Base-by-base conservation (phyloP, 2,113 vertebrate genomes). In the Mustela lutreola region DNA sequence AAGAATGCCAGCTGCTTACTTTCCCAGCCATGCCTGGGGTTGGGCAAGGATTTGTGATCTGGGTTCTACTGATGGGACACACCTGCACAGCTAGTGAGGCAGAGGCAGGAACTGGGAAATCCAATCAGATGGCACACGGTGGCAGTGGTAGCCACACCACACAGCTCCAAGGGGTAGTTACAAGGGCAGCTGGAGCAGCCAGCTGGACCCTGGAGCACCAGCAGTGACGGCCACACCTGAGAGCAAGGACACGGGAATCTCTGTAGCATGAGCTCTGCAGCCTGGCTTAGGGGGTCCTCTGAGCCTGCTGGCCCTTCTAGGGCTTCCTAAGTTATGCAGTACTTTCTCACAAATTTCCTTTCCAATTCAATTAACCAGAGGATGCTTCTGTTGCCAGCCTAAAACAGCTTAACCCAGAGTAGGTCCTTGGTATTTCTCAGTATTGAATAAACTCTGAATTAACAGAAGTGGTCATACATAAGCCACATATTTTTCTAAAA, bases 401-500 rank as follows among this genome's bases (percentile, higher is more conserved):
- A 58, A 42, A 63, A 86, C 5, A n/a, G 45, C 21, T 67, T 19
- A 7, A 75, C 9, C 12, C 50, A 36, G 7, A 12, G 45, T 45
- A 24, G 24, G 45, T 58, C 28, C 62, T 85, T 36, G 10, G 33
- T 67, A 48, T 53, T 78, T 33, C 65, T 93, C 76, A 48, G 0
- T 45, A 42, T 78, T 60, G 24, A 81, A 36, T 76, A 96, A 96
- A 26, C 78, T 4, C 71, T 65, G 65, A 76, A 80, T 22, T 48
- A 36, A 85, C 7, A 4, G 21, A 42, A 76, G 21, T 26, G 62
- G 9, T 36, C 45, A 36, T 33, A 82, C 10, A 50, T 60, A 83
- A 70, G 75, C 56, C 73, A 79, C 22, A 62, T 24, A 82, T 45
- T 53, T 87, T 90, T 87, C 89, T 60, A 82, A 88, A 53, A 56